Evolutionary conservation across 2,888 invertebrate species (phyloP).

Genomic region (Agrochola lychnidis): DNA sequence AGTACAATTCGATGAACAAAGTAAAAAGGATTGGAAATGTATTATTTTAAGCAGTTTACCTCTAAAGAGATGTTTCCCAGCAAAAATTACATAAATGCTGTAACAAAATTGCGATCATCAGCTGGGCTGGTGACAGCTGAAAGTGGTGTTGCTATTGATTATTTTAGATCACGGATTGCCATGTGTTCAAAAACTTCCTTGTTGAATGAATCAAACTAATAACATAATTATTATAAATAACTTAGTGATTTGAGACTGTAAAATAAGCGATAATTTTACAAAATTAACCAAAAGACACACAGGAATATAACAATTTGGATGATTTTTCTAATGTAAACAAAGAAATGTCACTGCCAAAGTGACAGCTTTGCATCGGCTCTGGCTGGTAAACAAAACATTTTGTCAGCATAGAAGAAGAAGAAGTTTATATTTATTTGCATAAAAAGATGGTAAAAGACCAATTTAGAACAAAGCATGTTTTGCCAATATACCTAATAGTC

Average conservation of each 20-base stretch:
- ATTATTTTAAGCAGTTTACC: constrained; percentile 69
- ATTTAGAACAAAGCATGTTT: too few species aligned
- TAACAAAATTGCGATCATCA: constrained; percentile 69
- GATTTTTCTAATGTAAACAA: constrained; percentile 13
- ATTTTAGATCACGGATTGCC: constrained; percentile 15
- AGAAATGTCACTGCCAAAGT: constrained; percentile 3
- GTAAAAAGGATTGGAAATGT: not conserved
- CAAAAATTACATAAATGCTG: constrained; percentile 83
- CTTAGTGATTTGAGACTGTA: not conserved
- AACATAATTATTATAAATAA: too few species aligned
- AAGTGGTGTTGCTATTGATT: constrained; percentile 38
- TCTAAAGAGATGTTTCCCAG: constrained; percentile 75
- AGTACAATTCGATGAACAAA: constrained; percentile 1
- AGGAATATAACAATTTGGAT: not conserved
- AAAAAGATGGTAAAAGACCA: too few species aligned
- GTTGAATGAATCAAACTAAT: not conserved
- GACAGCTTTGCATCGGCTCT: not conserved
- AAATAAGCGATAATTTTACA: not conserved
- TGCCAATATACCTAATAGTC: too few species aligned
- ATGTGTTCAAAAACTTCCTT: not conserved
- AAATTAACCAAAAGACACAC: not conserved
- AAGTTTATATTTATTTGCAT: too few species aligned
- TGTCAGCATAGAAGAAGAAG: too few species aligned
- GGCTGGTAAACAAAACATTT: not conserved
- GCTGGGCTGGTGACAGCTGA: constrained; percentile 71